Base-by-base conservation (phyloP, 2,888 invertebrate species). In the Conops quadrifasciatus region DNA sequence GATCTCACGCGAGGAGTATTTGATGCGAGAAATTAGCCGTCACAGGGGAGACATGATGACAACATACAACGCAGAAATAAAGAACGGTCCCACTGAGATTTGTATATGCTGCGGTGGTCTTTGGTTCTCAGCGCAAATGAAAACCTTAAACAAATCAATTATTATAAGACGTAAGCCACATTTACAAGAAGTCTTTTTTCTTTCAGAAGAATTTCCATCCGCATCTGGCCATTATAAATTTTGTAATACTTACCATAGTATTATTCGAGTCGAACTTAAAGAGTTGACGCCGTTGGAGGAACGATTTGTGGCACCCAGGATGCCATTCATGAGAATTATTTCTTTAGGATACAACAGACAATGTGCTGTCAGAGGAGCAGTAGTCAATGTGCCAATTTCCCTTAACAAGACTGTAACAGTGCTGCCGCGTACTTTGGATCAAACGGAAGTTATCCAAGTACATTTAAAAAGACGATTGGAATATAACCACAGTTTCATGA, bases 401-500 rank as follows among this genome's bases (percentile, higher is more conserved):
- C 3, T 65, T 15, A 51, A 49, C 13, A 47, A 45, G 21, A 68
- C 49, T 16, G 71, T 73, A 5, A 73, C 67, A 51, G 21, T 65
- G n/a, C 66, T 73, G 15, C 73, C 73, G 65, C 65, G 71, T 56
- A 56, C 59, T 13, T 67, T 66, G 21, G 49, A 71, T 36, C 36
- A 71, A 60, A 70, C 68, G 0, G 67, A 72, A 36, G 72, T 72
- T 13, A 69, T 74, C 1, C 72, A 72, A 28, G 62, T 71, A 0
- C 71, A 72, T 47, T 30, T 73, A 0, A 73, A 72, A 26, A 66
- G 67, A n/a, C 63, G 67, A 36, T 19, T 72, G 21, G 65, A 65
- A 64, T 69, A 70, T 69, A 68, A 65, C 21, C 71, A 70, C 13
- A 72, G 60, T 49, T 71, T 69, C 11, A 72, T 73, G 70, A 68